These are phyloP conservation scores for Gymnoscelis rufifasciata DNA, from an alignment of 2,888 invertebrate genomes.

Conservation along the genomic window DNA sequence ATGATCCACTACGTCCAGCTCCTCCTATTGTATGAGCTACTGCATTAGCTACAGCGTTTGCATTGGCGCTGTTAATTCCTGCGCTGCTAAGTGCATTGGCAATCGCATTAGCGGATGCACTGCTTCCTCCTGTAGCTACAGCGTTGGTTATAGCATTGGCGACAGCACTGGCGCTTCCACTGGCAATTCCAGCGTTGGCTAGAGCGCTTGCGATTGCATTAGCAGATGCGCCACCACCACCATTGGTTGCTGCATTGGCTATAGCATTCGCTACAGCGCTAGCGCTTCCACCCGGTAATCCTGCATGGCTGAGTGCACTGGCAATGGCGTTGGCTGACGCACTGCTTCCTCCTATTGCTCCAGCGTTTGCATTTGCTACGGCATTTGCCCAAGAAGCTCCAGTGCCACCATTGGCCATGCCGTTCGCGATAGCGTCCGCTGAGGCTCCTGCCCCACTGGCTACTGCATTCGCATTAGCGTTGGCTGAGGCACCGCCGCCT, in stretches of 20 bases:
- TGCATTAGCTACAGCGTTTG: not conserved
- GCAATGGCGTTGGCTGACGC: conserved; percentile 8
- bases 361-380: not conserved
- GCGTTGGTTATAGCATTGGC: not conserved
- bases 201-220: not conserved
- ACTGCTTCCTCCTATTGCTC: not conserved
- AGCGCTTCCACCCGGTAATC: not conserved
- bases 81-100: conserved; percentile 1
- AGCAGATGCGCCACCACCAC: not conserved
- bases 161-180: not conserved
- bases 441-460: not conserved
- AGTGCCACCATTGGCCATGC: no score
- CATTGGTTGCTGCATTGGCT: not conserved
- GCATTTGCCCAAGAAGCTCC: no score
- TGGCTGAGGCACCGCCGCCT: not conserved
- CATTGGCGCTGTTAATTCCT: not conserved
- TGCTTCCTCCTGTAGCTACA: not conserved
- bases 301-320: not conserved
- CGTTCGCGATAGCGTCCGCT: no score
- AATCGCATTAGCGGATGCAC: conserved; percentile 4
- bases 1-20: no score
- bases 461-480: not conserved
- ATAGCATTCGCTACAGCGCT: not conserved
- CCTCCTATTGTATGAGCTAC: not conserved
- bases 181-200: not conserved